Evolutionary conservation across 1,140 invertebrate genomes (phyloP), one percentile per base, ranked within the genome.

Genomic region (Sminthurinus signatus): DNA sequence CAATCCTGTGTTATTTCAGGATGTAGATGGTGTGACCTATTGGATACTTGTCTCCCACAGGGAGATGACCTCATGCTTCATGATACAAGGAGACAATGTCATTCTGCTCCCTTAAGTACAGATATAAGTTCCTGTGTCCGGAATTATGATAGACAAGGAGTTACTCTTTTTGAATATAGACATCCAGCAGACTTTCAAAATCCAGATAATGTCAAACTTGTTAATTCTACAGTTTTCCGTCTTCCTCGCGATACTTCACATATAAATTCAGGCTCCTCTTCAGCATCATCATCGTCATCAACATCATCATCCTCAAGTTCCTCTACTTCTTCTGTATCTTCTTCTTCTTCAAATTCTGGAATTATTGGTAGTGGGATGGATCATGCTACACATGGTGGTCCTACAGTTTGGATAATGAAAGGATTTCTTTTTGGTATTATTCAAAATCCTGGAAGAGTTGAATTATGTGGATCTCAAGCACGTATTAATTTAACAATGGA

Each of bases 161-260:
- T 96, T 0, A 93, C 91, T 0, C 92, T 90, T 68, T 79, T 94
- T 1, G 87, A 89, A 70, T 95, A 95, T 75, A 83, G 87, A 63
- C 85, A 88, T 74, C 93, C 91, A 0, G 85, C 86, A 0, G 90
- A 96, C 74, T 86, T 83, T 70, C 85, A 84, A 4, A 88, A 93
- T 71, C 93, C 93, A 0, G 67, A 68, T 60, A 5, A 21, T 25
- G 62, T 68, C 1, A 52, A 56, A 52, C 8, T 68, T 21, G 36
- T 68, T 2, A 71, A 71, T 61, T 68, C 69, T 1, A 65, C 65
- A 21, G 54, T 43, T 1, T 28, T 71, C 17, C 61, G 28, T 32
- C 63, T 27, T 31, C 48, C 32, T 39, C 57, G 51, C 0, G 67
- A 43, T 8, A 50, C 19, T n/a, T 31, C 12, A n/a, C n/a, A n/a